Percentiles rank a stretch among this genome's conserved stretches.
Conservation (phyloP, 1,140 invertebrate genomes). For the Aphaenogaster rudis region DNA sequence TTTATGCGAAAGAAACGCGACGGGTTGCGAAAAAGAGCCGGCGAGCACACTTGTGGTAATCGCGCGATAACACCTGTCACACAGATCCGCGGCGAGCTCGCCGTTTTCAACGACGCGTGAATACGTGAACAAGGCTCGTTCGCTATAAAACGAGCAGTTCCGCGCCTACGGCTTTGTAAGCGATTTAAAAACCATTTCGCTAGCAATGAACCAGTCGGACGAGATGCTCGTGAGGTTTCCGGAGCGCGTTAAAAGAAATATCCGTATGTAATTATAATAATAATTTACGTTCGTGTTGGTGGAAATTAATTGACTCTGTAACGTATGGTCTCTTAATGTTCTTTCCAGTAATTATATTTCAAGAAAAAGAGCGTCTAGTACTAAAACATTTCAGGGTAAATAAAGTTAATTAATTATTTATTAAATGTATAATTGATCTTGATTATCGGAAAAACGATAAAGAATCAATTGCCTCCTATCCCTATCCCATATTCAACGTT, state of each 20-base stretch:
- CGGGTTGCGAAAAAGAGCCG: constrained; percentile 27
- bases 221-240: constrained; percentile 1
- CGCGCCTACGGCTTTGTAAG: constrained; percentile 28
- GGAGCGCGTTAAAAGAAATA: neutral
- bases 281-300: neutral
- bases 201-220: neutral
- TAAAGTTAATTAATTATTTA: neutral
- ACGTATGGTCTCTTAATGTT: neutral
- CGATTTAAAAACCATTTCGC: constrained; percentile 37
- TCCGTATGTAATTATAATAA: neutral
- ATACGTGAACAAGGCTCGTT: constrained; percentile 61
- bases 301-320: neutral
- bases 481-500: neutral
- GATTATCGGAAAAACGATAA: neutral
- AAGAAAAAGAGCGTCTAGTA: neutral
- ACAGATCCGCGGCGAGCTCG: constrained; percentile 54
- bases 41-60: constrained; percentile 52
- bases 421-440: neutral
- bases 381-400: neutral
- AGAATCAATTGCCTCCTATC: neutral
- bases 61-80: constrained; percentile 69
- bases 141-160: constrained; percentile 37
- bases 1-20: neutral
- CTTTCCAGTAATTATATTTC: neutral
- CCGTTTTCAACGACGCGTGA: constrained; percentile 56